Conservation (phyloP, 2,797 vertebrate species). For the Fratercula arctica region DNA sequence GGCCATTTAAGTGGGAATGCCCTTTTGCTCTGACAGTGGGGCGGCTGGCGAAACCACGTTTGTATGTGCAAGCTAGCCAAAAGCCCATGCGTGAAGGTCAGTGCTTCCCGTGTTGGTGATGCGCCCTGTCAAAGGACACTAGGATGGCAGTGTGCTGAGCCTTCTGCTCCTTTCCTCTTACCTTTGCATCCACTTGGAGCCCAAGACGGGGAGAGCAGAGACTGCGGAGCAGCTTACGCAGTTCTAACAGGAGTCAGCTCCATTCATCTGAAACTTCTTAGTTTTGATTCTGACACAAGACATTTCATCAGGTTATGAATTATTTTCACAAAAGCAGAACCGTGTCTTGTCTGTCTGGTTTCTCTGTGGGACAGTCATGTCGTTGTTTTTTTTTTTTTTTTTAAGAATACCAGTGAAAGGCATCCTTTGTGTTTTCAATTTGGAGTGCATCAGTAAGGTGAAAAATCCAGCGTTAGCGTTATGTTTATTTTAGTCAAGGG, state of each 20-base stretch:
- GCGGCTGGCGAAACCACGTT: accelerated
- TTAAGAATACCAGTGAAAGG: neutral
- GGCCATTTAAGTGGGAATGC: neutral
- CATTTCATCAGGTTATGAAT: slow-evolving; percentile 33
- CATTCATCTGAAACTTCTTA: neutral
- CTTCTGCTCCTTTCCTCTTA: neutral
- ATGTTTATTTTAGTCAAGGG: slow-evolving; percentile 5
- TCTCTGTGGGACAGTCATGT: slow-evolving; percentile 17
- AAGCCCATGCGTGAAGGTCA: neutral
- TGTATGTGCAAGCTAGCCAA: neutral
- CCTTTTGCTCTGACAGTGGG: neutral
- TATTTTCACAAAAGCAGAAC: slow-evolving; percentile 21
- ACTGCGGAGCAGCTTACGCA: neutral
- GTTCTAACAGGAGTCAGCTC: neutral
- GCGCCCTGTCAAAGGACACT: neutral
- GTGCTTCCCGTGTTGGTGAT: neutral
- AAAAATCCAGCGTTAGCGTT: slow-evolving; percentile 10
- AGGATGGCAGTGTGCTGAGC: neutral
- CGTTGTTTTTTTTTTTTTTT: neutral
- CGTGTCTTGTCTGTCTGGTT: neutral
- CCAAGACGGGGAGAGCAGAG: neutral
- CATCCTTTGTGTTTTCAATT: slow-evolving; percentile 35
- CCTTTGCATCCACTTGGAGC: neutral
- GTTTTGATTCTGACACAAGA: slow-evolving; percentile 19
- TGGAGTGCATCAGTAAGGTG: neutral